Evolutionary conservation across 2,797 vertebrate species (phyloP), one percentile per base, ranked within the genome.

Genomic region (Aldrovandia affinis): DNA sequence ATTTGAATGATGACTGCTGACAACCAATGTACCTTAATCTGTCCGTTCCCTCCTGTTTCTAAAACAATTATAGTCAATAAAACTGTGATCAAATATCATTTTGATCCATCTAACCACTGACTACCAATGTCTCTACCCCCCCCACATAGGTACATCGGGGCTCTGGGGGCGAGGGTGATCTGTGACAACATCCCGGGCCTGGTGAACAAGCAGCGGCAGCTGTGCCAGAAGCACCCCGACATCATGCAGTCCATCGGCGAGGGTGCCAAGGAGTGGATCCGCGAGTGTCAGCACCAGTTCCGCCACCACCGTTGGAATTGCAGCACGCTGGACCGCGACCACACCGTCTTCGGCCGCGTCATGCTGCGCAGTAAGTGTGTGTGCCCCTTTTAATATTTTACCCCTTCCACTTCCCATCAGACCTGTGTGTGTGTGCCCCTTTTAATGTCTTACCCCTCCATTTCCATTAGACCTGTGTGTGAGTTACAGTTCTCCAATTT

Each of bases 251-350:
- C 98, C 0, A 96, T 99, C 0, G 98, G 97, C 0, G 96, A 98
- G 86, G 98, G 98, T 33, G 97, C 98, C 89, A 97, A 97, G 88
- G 98, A 99, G 88, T 99, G 98, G 98, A 98, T 99, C 91, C 95
- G 91, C 14, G 98, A 99, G 90, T 99, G 98, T 90, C 98, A 99
- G 93, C 97, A 99, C 92, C 98, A 99, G 92, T 99, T 99, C 93
- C 95, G 96, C 88, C 95, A 99, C 92, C 98, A 99, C 92, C 97
- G 98, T 91, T 99, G 98, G 98, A 99, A 99, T 94, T 99, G 98
- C 95, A 99, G 97, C 95, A 99, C 98, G 0, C 92, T 99, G 94
- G 98, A 98, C 90, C 95, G 98, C 28, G 98, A 99, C 93, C 97
- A 98, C 95, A 98, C 97, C 0, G 98, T 99, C 91, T 99, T 99